phyloP scores from a whole-genome alignment of 1,140 invertebrate species.

The Notospermus geniculatus region DNA sequence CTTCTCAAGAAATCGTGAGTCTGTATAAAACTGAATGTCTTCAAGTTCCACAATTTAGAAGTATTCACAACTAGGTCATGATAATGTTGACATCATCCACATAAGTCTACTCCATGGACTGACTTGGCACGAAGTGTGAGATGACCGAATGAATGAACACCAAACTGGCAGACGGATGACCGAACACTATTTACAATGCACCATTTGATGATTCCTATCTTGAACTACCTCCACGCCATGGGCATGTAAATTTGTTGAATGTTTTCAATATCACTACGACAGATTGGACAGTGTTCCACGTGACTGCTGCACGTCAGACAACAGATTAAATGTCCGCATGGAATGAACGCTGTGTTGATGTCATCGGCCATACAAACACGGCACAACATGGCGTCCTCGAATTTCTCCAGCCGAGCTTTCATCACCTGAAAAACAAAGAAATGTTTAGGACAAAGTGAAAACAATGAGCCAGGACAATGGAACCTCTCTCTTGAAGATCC shows the following conservation, averaged over 20 bases:
- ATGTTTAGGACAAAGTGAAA: too few relatives aligned
- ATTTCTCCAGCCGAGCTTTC: constrained; percentile 59
- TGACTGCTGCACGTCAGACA: constrained; percentile 69
- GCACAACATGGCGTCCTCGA: constrained; percentile 73
- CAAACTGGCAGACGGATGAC: background rate
- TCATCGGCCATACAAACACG: constrained; percentile 79
- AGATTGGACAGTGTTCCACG: constrained; percentile 75
- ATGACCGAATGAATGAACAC: too few relatives aligned
- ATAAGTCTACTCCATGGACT: too few relatives aligned
- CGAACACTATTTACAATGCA: background rate
- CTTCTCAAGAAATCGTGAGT: too few relatives aligned
- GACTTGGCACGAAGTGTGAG: too few relatives aligned
- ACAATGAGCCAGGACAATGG: too few relatives aligned
- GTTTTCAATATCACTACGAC: constrained; percentile 70
- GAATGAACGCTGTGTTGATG: constrained; percentile 78
- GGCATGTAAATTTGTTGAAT: constrained; percentile 72
- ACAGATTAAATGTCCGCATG: constrained; percentile 77
- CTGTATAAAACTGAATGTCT: too few relatives aligned
- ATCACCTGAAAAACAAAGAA: constrained; percentile 20
- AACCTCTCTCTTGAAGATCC: too few relatives aligned
- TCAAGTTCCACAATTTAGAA: too few relatives aligned
- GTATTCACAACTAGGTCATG: too few relatives aligned
- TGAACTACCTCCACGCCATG: background rate
- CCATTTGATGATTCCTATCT: too few relatives aligned
- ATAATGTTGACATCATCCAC: too few relatives aligned